phyloP scores from a whole-genome alignment of 1,140 invertebrate species.

The Chrysoperla carnea region DNA sequence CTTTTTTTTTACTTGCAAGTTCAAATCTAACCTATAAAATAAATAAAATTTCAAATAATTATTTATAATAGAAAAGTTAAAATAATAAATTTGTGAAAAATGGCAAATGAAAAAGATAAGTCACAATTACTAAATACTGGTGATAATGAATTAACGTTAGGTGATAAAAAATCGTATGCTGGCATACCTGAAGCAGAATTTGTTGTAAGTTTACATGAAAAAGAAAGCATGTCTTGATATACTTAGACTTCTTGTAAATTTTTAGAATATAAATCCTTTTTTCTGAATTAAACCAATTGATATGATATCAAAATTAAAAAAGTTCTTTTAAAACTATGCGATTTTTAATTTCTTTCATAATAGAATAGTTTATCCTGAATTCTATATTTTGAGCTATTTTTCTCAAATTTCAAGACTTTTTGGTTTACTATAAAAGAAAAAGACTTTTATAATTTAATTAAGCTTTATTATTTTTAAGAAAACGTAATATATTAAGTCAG shows the following conservation, averaged over 20 bases:
- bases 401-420: background rate
- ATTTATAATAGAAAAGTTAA: background rate
- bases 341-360: too few relatives aligned
- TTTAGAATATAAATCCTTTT: slow-evolving; percentile 2
- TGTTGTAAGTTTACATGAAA: slow-evolving; percentile 37
- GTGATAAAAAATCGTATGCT: slow-evolving; percentile 50
- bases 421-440: background rate
- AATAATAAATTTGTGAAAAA: slow-evolving; percentile 4
- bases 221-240: slow-evolving; percentile 3
- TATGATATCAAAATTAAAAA: slow-evolving; percentile 1
- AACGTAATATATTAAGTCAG: too few relatives aligned
- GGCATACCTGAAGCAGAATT: slow-evolving; percentile 68
- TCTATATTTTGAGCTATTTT: slow-evolving; percentile 4
- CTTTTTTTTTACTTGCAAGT: too few relatives aligned
- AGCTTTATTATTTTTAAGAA: too few relatives aligned
- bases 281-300: background rate
- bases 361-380: slow-evolving; percentile 5
- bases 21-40: too few relatives aligned
- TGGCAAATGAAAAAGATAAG: slow-evolving; percentile 8
- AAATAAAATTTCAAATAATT: background rate
- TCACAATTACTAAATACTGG: background rate
- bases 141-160: slow-evolving; percentile 9
- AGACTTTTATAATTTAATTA: too few relatives aligned
- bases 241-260: slow-evolving; percentile 1
- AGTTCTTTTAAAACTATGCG: too few relatives aligned